Percentiles rank a stretch among this genome's conserved stretches.
Conservation (phyloP, 2,797 vertebrate genomes). For the Channallabes apus region DNA sequence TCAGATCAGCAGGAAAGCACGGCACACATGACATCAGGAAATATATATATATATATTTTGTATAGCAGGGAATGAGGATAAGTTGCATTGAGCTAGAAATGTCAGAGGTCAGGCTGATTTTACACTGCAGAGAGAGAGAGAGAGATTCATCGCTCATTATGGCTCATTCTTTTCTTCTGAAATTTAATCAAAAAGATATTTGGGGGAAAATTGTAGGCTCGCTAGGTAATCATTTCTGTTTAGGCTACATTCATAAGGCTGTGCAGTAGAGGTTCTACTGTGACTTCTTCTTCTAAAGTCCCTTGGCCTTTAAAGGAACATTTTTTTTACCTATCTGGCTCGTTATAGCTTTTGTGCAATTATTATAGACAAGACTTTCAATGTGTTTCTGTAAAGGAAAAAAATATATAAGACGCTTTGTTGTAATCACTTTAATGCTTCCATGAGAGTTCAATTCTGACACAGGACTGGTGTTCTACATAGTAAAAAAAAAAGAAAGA, state of each 20-base stretch:
- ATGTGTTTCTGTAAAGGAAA: neutral
- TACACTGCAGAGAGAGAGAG: neutral
- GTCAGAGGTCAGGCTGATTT: neutral
- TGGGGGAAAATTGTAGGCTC: neutral
- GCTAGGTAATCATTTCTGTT: neutral
- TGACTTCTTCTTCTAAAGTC: neutral
- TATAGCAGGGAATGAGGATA: neutral
- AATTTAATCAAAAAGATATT: constrained; percentile 1
- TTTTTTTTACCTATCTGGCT: neutral
- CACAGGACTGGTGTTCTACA: neutral
- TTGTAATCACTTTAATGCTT: neutral
- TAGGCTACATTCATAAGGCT: neutral
- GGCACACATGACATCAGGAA: neutral
- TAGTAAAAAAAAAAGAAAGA: neutral
- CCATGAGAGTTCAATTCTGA: neutral
- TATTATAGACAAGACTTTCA: neutral
- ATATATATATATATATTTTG: neutral
- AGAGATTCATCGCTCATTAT: neutral
- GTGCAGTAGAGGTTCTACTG: too few relatives aligned
- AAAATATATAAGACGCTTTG: neutral
- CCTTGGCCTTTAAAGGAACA: neutral
- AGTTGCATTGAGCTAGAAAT: neutral
- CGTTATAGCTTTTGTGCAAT: neutral
- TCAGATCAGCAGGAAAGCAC: constrained; percentile 7
- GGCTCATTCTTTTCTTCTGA: neutral